Evolutionary conservation across 2,888 invertebrate genomes (phyloP), one percentile per base, ranked within the genome.

Genomic region (Steinernema scapterisci): DNA sequence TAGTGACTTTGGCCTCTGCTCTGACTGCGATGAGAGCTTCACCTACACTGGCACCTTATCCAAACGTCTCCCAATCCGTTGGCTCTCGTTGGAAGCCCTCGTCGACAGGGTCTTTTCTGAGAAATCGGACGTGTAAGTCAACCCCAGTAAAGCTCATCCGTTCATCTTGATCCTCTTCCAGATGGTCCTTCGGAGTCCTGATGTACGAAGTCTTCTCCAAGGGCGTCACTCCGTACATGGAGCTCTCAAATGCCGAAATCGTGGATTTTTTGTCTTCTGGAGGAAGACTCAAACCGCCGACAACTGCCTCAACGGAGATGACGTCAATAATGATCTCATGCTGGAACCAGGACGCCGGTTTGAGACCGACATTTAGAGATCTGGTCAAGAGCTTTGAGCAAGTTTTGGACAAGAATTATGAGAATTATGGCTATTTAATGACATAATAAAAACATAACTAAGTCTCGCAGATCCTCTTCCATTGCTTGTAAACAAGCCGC

Each of bases 61-160:
- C 44, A 74, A 74, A 31, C 70, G 70, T 3, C 70, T 74, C 27
- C 74, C 74, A 9, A 71, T 74, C n/a, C 43, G 70, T 11, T 74
- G 74, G 74, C 71, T 74, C n/a, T 70, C 74, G 0, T 70, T 70
- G 23, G 74, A 74, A 38, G 74, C 74, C 5, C 43, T 74, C 23
- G 51, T 74, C 16, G 74, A 74, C 71, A 31, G 74, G 25, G 56
- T 74, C n/a, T 74, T 74, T 16, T 74, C 74, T 16, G 74, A 74
- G 21, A 56, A 52, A 21, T 74, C 74, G 1, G 74, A 74, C 44
- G 73, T 73, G 38, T 52, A 52, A 21, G 52, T 23, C 3, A n/a
- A 19, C 13, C 13, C 48, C 13, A 19, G 48, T 48, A 13, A 48
- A 48, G 3, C 13, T 19, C 48, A 19, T 7, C 48, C 48, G 48